phyloP scores from a whole-genome alignment of 2,888 invertebrate species.

The Pseudococcus viburni region DNA sequence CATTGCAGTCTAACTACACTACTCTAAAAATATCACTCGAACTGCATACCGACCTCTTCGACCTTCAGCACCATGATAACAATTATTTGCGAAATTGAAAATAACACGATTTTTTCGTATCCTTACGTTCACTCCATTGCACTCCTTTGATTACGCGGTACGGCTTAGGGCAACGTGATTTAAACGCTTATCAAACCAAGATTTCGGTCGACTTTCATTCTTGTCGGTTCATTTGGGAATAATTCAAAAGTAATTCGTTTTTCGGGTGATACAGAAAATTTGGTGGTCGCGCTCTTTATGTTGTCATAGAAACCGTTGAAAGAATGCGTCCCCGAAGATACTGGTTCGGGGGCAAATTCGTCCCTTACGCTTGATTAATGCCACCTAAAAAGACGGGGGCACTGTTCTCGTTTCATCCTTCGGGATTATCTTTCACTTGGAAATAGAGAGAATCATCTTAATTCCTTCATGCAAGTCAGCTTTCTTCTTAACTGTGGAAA shows the following conservation, averaged over 20 bases:
- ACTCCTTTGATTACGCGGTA: constrained; percentile 12
- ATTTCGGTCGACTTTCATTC: constrained; percentile 58
- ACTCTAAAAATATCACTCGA: neutral
- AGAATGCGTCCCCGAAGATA: constrained; percentile 63
- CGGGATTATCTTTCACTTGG: constrained; percentile 63
- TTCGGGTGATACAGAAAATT: constrained; percentile 64
- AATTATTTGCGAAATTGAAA: constrained; percentile 4
- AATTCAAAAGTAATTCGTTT: constrained; percentile 65
- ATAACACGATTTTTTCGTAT: neutral
- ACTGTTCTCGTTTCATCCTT: constrained; percentile 59
- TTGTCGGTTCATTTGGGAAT: constrained; percentile 63
- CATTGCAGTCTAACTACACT: neutral
- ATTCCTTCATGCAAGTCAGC: constrained; percentile 64
- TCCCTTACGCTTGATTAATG: constrained; percentile 66
- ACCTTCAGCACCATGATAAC: neutral
- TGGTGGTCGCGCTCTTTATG: constrained; percentile 62
- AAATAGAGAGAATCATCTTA: constrained; percentile 58
- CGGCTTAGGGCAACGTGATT: constrained; percentile 34
- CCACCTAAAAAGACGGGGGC: constrained; percentile 62
- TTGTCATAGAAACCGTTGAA: constrained; percentile 64
- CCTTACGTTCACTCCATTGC: neutral
- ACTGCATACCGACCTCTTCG: neutral
- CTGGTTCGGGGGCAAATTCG: constrained; percentile 59
- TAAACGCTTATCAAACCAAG: constrained; percentile 59
- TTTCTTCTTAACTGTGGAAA: constrained; percentile 60